These are phyloP conservation scores for Lacerta viridis DNA, from an alignment of 2,797 vertebrate genomes.

Conservation along the genomic window DNA sequence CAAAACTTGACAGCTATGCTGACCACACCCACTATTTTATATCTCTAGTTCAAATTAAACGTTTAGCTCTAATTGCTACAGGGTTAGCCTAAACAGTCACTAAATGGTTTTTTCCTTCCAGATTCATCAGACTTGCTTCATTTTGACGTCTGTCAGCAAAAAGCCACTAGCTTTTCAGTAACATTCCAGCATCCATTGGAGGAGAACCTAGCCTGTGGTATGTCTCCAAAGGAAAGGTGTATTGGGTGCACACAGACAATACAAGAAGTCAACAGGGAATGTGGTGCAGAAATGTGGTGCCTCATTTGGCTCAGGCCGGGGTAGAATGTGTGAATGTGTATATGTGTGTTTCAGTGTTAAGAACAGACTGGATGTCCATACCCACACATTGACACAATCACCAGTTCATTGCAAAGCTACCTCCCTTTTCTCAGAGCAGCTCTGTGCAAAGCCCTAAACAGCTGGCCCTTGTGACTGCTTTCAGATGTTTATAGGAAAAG, in stretches of 20 bases:
- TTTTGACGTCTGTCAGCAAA: constrained; percentile 87
- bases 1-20: too few species aligned
- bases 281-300: not conserved
- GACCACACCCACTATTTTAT: not conserved
- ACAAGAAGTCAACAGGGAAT: not conserved
- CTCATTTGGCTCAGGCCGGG: not conserved
- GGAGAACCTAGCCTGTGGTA: constrained; percentile 85
- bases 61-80: not conserved
- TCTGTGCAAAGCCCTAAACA: not conserved
- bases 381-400: not conserved
- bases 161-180: constrained; percentile 83
- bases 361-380: not conserved
- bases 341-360: not conserved
- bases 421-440: not conserved
- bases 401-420: not conserved
- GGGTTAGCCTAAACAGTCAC: constrained; percentile 42
- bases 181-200: constrained; percentile 81
- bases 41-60: not conserved
- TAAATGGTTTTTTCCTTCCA: constrained; percentile 62
- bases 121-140: constrained; percentile 76
- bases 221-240: constrained; percentile 28
- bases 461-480: not conserved
- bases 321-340: not conserved
- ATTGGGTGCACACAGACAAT: not conserved
- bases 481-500: not conserved